Conservation (phyloP, 2,113 vertebrate species). For the Istiophorus platypterus region DNA sequence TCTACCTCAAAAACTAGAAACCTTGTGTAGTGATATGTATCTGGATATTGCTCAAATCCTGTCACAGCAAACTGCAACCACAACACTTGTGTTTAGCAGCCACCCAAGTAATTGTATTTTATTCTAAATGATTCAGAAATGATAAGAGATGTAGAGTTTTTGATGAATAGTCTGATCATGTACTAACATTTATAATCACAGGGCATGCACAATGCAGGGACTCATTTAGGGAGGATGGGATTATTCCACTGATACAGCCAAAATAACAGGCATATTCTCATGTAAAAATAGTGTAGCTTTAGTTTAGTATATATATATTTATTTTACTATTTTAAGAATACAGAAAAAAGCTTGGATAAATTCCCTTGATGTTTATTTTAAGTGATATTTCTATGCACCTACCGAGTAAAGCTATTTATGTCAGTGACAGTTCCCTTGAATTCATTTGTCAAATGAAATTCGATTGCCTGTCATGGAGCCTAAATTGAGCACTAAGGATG, state of each 20-base stretch:
- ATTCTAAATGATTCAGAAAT: background rate
- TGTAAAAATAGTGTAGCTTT: background rate
- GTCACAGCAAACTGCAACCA: background rate
- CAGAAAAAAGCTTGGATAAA: slow-evolving; percentile 12
- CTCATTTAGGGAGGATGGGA: background rate
- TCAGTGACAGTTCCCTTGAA: slow-evolving; percentile 40
- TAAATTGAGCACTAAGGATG: slow-evolving; percentile 52
- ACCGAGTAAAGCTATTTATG: slow-evolving; percentile 42
- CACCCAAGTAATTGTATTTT: background rate
- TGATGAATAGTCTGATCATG: background rate
- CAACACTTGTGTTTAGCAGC: background rate
- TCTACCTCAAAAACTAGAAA: background rate
- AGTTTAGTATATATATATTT: background rate
- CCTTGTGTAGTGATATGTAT: background rate
- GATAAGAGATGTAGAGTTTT: background rate
- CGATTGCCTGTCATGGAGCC: slow-evolving; percentile 51
- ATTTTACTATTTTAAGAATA: slow-evolving; percentile 28
- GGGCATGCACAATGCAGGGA: background rate
- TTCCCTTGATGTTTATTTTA: slow-evolving; percentile 50
- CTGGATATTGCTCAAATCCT: background rate
- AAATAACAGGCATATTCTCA: background rate
- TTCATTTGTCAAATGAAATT: slow-evolving; percentile 67
- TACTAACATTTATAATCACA: background rate
- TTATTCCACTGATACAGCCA: background rate
- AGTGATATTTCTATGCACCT: slow-evolving; percentile 43